These are phyloP conservation scores for Columba janthina DNA, from an alignment of 2,113 vertebrate genomes.

Conservation along the genomic window DNA sequence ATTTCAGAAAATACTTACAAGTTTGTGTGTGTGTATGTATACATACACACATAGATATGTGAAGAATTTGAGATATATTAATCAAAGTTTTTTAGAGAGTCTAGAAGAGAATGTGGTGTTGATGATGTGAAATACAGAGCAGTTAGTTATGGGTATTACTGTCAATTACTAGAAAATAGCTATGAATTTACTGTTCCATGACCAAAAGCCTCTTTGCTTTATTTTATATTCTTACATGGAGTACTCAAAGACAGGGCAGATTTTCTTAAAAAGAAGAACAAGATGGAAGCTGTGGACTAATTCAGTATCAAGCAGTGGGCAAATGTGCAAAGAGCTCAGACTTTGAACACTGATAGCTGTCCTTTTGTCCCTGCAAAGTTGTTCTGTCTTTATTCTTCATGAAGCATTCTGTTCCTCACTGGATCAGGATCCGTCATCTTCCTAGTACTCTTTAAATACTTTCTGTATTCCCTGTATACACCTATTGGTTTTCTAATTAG, in stretches of 20 bases:
- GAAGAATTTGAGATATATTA: background rate
- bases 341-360: background rate
- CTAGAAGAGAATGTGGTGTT: background rate
- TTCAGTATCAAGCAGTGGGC: background rate
- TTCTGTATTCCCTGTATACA: background rate
- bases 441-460: background rate
- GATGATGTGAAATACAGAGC: background rate
- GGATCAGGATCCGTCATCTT: background rate
- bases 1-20: background rate
- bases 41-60: background rate
- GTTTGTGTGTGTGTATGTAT: fast-evolving
- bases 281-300: background rate
- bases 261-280: background rate
- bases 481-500: background rate
- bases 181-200: background rate
- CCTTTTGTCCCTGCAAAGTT: background rate
- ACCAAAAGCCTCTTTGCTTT: background rate
- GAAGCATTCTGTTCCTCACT: background rate
- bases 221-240: background rate
- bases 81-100: background rate
- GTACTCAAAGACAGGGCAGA: background rate
- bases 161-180: background rate
- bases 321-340: background rate
- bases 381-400: background rate
- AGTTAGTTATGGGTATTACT: background rate